Evolutionary conservation across 2,797 vertebrate genomes (phyloP).

Genomic region (Tapera naevia): DNA sequence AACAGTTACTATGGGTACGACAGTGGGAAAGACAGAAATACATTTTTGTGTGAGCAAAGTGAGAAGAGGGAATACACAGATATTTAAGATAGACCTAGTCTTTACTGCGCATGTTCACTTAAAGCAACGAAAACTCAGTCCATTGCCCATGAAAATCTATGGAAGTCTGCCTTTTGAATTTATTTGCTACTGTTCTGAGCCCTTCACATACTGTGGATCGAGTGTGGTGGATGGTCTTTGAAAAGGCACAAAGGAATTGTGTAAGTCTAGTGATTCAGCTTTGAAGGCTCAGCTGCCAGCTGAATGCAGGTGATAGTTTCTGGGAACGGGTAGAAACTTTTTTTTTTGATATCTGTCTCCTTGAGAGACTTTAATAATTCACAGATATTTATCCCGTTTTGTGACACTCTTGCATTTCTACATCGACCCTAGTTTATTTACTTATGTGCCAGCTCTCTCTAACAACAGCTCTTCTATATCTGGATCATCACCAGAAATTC

Average conservation of each 20-base stretch:
- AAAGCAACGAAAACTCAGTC: neutral
- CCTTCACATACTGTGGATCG: neutral
- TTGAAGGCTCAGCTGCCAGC: neutral
- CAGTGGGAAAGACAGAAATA: neutral
- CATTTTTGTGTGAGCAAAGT: neutral
- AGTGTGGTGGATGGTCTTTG: neutral
- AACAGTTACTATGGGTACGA: neutral
- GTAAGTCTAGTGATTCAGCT: neutral
- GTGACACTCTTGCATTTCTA: neutral
- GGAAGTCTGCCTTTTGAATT: neutral
- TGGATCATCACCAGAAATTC: neutral
- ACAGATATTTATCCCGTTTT: neutral
- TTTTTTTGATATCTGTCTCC: fast-evolving
- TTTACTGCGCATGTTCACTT: neutral
- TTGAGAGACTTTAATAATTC: neutral
- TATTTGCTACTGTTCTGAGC: neutral
- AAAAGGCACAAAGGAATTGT: neutral
- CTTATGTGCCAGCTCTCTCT: neutral
- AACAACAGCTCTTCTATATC: neutral
- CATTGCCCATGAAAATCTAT: neutral
- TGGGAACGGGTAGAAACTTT: neutral
- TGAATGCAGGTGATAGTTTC: neutral
- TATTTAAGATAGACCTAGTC: neutral
- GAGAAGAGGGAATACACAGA: neutral
- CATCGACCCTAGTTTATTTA: neutral